phyloP scores from a whole-genome alignment of 1,140 invertebrate species.

The Neodiprion pinetum region DNA sequence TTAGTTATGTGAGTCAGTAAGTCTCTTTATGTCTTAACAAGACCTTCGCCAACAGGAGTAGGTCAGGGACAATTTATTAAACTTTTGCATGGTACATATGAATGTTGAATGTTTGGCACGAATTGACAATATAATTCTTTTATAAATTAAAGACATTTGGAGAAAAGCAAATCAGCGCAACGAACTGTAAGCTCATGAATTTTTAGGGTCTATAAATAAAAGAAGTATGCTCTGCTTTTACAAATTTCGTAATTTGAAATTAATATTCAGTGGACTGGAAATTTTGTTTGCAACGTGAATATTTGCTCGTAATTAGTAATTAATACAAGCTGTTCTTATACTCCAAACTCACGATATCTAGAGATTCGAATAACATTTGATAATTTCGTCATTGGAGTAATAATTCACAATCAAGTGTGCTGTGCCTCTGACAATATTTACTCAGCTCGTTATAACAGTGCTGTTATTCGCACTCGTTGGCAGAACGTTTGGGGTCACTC shows the following conservation, averaged over 20 bases:
- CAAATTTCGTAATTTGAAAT: no score
- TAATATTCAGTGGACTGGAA: no score
- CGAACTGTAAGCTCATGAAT: neutral
- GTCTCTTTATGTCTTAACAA: neutral
- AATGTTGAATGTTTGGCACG: neutral
- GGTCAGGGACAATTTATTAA: neutral
- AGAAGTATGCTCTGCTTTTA: no score
- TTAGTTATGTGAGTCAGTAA: neutral
- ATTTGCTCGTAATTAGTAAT: no score
- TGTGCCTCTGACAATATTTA: neutral
- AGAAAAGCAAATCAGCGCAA: neutral
- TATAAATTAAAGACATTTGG: neutral
- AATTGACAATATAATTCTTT: neutral
- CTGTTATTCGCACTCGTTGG: constrained; percentile 1
- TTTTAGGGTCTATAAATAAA: no score
- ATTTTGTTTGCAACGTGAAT: no score
- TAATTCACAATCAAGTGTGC: neutral
- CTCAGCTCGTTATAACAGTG: neutral
- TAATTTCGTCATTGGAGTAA: neutral
- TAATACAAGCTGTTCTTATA: no score
- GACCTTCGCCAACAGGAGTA: neutral
- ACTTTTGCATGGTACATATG: neutral
- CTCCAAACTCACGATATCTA: no score
- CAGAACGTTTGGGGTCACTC: neutral
- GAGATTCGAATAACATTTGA: no score